Base-by-base conservation (phyloP, 2,888 invertebrate genomes). In the Erynnis tages region DNA sequence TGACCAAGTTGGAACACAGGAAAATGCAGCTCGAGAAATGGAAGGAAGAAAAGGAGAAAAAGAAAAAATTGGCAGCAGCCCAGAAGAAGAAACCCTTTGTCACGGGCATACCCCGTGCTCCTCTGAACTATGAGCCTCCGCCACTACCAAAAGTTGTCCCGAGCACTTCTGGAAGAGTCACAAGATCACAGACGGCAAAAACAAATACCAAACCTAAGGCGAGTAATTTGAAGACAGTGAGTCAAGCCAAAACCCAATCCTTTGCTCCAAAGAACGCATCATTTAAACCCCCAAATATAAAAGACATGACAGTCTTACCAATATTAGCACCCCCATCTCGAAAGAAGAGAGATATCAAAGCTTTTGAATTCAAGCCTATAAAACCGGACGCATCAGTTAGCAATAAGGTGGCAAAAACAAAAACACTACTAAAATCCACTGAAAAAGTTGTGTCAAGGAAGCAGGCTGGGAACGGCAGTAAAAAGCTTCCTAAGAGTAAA, bases 221-320 rank as follows among this genome's bases (percentile, higher is more conserved):
- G 7, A 38, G 13, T 61, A 58, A 49, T 3, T 2, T 7, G 10
- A 10, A 10, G 17, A 10, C 49, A 25, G 52, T 11, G 17, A 13
- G 8, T 7, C 37, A 49, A 46, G 7, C 10, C 40, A 43, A 62
- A 21, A 56, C 17, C 6, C 23, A 69, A 25, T 90, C 90, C 0
- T 91, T 92, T 76, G 92, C 91, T 6, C 92, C 92, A 0, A 68
- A 67, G 48, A 84, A 91, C 76, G 87, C 92, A 10, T 58, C 71
- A 7, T 92, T 93, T 62, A 83, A 77, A 61, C 79, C 91, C 2
- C 92, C 92, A 0, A 54, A 67, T 5, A 76, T 78, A 5, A 68
- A 67, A 57, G 70, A 69, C 6, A 32, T 72, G 4, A 58, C 54
- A 0, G 77, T 71, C 53, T 61, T 71, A 49, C 76, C 76, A 2